Evolutionary conservation across 30 jellyfish, hydroid and myxozoan genomes (phyloP), one percentile per base, ranked within the genome.

Genomic region (Phacellophora camtschatica): DNA sequence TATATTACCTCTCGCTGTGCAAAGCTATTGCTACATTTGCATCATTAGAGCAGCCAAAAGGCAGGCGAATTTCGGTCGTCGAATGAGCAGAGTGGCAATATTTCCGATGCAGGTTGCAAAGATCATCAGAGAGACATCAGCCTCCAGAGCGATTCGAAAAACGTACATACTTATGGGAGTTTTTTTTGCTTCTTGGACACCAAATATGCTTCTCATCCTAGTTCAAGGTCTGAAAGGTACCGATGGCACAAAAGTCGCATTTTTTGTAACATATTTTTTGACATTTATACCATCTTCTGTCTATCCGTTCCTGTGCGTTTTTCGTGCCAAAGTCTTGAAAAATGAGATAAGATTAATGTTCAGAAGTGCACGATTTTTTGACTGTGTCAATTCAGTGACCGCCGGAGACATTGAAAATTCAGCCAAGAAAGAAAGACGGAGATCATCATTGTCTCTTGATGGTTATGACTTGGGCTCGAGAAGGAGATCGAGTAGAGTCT

Each of bases 81-180:
- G 96, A 18, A 8, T 75, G 51, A 87, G 96, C 77, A 68, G 96
- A 32, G 96, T 77, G 20, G 91, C 96, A 2, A 78, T 69, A 23
- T 63, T 87, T 12, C 96, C 96, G 19, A 53, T 75, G 50, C 84
- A 77, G 58, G 89, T 77, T 45, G 82, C 90, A 11, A 66, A 83
- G 28, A 87, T 87, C 42, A 76, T 87, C 45, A 69, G 92, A 51
- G 96, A 87, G 43, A 87, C 96, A 18, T 87, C 96, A 32, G 96
- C 96, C 1, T 16, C 86, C 1, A 79, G 71, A 43, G 71, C 97
- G 12, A 79, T 81, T 15, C 66, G 53, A 62, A 88, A 77, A 42
- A 74, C 95, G 0, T 50, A 30, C 42, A 43, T 88, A 15, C 73
- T 88, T 0, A 46, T 79, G 55, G 90, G 95, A 3, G 2, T 72